Base-by-base conservation (phyloP, 2,888 invertebrate genomes). In the Andrena dorsata region DNA sequence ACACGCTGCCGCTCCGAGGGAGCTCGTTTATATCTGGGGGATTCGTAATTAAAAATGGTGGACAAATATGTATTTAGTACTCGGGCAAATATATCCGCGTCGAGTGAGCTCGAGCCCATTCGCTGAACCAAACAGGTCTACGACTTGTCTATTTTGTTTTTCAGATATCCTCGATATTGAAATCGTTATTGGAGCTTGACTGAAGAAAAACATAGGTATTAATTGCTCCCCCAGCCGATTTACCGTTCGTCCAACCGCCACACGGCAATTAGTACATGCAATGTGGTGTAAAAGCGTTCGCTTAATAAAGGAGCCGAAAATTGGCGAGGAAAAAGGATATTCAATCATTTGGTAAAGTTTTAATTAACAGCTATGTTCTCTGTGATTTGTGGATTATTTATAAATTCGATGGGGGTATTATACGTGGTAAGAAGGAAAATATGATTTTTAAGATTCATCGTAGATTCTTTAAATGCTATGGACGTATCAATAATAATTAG, bases 31-130 rank as follows among this genome's bases (percentile, higher is more conserved):
- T 78, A 23, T 23, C 20, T 16, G 16, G 20, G 20, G 51, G 20
- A 26, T 4, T 20, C 1, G 41, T 65, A 78, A 78, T 73, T 81
- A 78, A 78, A 69, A 78, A 73, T 64, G 16, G 30, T 58, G 26
- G 3, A 26, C 20, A 60, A 73, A 78, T 51, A 69, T 64, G 49
- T 76, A 53, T 63, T 72, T 68, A 60, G n/a, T n/a, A n/a, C n/a
- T 16, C 23, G 32, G n/a, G 1, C 51, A 53, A 10, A 61, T 72
- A 60, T 65, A 69, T 68, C 23, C 30, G 23, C 26, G 60, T 10
- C 1, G 26, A 1, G 56, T 4, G 58, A 35, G 58, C 10, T 61
- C 35, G 60, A 28, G 3, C 49, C 6, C n/a, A 56, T 49, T 70
- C 69, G 8, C 2, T n/a, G 64, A 63, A 75, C 64, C 16, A 2